Base-by-base conservation (phyloP, 2,113 vertebrate genomes). In the Vidua chalybeata region DNA sequence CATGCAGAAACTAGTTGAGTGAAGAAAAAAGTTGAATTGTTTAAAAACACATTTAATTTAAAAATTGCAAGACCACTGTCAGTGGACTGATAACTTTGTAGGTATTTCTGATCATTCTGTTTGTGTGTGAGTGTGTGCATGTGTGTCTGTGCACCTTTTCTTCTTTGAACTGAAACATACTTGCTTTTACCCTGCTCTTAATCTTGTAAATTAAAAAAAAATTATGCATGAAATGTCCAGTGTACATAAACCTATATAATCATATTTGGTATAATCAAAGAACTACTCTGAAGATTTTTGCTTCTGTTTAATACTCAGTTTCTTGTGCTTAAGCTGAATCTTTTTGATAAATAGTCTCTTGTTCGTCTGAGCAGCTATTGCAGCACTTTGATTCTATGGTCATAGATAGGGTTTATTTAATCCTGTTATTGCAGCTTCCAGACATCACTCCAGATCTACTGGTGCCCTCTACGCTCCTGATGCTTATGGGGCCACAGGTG, bases 381-480 rank as follows among this genome's bases (percentile, higher is more conserved):
- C 85, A 94, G 35, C 64, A 56, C 92, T 86, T 87, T 63, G 91
- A 97, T 97, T 98, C 96, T 59, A 28, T 98, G 94, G 97, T 98
- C 95, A 97, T 96, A 97, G 98, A 98, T 96, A 97, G 97, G 97
- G 97, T 98, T 97, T 98, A 55, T 98, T 96, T 98, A 97, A 98
- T 98, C 98, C 97, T 98, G 97, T 98, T 98, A 98, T 99, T 99
- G 87, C 99, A 99, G 99, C 99, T 93, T 98, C 99, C 95, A 99
- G 99, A 97, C 99, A 99, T 98, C 99, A 99, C 97, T 99, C 99
- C 98, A 98, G 99, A 98, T 99, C 99, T 89, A 99, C 99, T 86
- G 99, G 99, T 98, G 99, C 99, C 93, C 99, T 99, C 97, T 99
- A 99, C 98, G 95, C 98, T 97, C 98, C 99, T 96, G 99, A 99